These are phyloP conservation scores for Lasioglossum calceatum DNA, from an alignment of 2,888 invertebrate species.

Conservation along the genomic window DNA sequence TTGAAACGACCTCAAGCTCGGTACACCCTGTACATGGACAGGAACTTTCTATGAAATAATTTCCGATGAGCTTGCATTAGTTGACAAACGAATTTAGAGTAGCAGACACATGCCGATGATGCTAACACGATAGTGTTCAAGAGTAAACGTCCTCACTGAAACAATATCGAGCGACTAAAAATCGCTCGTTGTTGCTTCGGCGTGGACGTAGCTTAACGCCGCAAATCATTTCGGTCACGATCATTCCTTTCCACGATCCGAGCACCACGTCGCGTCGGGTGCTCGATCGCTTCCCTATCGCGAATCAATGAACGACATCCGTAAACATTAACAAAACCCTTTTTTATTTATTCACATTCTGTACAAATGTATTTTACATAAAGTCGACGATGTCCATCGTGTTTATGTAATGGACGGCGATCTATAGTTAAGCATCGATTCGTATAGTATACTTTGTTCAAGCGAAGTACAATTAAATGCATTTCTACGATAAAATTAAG, in stretches of 20 bases:
- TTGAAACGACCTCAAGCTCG: too few relatives aligned
- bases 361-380: constrained; percentile 84
- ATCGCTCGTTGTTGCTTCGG: not conserved
- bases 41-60: not conserved
- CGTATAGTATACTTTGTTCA: constrained; percentile 31
- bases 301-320: constrained; percentile 8
- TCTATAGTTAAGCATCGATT: constrained; percentile 23
- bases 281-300: not conserved
- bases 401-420: constrained; percentile 39
- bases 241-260: not conserved
- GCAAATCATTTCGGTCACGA: not conserved
- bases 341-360: constrained; percentile 83
- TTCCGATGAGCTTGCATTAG: not conserved
- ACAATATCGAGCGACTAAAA: not conserved
- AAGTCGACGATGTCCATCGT: constrained; percentile 72
- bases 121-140: not conserved
- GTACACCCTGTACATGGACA: too few relatives aligned
- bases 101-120: not conserved
- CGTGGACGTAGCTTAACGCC: not conserved
- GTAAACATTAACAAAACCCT: constrained; percentile 78
- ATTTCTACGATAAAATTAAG: not conserved
- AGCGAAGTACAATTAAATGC: constrained; percentile 9
- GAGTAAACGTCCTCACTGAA: not conserved
- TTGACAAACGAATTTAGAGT: not conserved
- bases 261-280: not conserved